phyloP scores from a whole-genome alignment of 1,140 invertebrate species.

The Acromyrmex echinatior region DNA sequence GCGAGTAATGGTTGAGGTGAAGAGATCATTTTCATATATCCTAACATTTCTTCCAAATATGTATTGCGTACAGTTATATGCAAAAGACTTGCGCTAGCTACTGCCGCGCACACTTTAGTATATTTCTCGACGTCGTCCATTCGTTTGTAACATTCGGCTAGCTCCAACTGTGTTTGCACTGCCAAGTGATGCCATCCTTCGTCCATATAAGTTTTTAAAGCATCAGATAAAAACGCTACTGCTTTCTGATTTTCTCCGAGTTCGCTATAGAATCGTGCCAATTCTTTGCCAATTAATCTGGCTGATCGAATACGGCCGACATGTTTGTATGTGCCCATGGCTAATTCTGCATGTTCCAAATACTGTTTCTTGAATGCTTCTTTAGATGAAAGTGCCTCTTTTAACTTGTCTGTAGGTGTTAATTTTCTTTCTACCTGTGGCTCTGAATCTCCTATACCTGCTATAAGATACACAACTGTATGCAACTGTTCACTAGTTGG shows the following conservation, averaged over 20 bases:
- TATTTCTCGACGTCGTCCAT: constrained; percentile 92
- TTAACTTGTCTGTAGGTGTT: constrained; percentile 94
- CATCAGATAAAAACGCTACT: constrained; percentile 94
- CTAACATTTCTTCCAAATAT: constrained; percentile 92
- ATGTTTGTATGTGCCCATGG: constrained; percentile 99
- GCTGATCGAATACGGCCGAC: constrained; percentile 95
- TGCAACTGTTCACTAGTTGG: constrained; percentile 96
- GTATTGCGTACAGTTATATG: constrained; percentile 91
- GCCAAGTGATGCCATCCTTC: constrained; percentile 95
- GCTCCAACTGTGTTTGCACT: constrained; percentile 93
- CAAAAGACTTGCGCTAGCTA: constrained; percentile 91
- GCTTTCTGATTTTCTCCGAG: constrained; percentile 95
- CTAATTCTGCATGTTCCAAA: constrained; percentile 96
- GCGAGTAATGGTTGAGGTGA: constrained; percentile 83
- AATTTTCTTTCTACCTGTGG: constrained; percentile 86
- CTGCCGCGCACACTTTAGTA: constrained; percentile 91
- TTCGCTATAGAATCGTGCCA: constrained; percentile 96
- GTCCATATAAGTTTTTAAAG: constrained; percentile 93
- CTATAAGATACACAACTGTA: constrained; percentile 95
- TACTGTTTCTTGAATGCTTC: constrained; percentile 96
- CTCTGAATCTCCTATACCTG: constrained; percentile 93
- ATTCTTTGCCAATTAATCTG: constrained; percentile 94
- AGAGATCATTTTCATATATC: constrained; percentile 88
- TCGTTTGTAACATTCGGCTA: constrained; percentile 94
- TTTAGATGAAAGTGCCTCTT: constrained; percentile 96